Evolutionary conservation across 1,140 invertebrate genomes (phyloP).

Genomic region (Phymastichus coffea): DNA sequence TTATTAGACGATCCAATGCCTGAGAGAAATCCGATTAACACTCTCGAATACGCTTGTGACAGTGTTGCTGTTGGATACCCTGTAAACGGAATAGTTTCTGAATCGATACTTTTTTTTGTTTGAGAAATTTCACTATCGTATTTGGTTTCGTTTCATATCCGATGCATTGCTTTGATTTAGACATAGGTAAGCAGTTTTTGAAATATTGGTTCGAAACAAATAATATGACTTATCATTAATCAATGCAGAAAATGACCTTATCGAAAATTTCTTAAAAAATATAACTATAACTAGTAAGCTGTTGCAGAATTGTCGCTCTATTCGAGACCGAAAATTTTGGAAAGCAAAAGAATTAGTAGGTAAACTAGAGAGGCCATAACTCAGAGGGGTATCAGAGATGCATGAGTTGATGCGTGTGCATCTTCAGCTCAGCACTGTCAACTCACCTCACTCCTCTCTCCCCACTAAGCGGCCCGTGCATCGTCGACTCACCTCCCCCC

Average conservation of each 20-base stretch:
- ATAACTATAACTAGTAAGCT: not conserved
- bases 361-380: too few relatives aligned
- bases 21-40: slow-evolving; percentile 2
- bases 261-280: not conserved
- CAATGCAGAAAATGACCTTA: not conserved
- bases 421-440: too few relatives aligned
- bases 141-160: not conserved
- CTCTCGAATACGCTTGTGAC: not conserved
- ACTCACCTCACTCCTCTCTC: too few relatives aligned
- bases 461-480: too few relatives aligned
- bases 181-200: not conserved
- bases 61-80: not conserved
- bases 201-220: not conserved
- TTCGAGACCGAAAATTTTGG: not conserved
- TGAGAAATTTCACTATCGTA: slow-evolving; percentile 23
- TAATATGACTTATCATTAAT: not conserved
- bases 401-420: too few relatives aligned
- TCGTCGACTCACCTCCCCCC: too few relatives aligned
- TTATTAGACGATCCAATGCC: not conserved
- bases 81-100: slow-evolving; percentile 12
- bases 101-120: slow-evolving; percentile 15
- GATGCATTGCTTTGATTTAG: not conserved
- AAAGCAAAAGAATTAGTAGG: not conserved
- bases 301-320: not conserved
- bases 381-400: too few relatives aligned